A percentile compares a stretch with the other conserved stretches of the same genome.
phyloP scores from a whole-genome alignment of 2,797 vertebrate genomes.

The Schizopygopsis pylzovi region DNA sequence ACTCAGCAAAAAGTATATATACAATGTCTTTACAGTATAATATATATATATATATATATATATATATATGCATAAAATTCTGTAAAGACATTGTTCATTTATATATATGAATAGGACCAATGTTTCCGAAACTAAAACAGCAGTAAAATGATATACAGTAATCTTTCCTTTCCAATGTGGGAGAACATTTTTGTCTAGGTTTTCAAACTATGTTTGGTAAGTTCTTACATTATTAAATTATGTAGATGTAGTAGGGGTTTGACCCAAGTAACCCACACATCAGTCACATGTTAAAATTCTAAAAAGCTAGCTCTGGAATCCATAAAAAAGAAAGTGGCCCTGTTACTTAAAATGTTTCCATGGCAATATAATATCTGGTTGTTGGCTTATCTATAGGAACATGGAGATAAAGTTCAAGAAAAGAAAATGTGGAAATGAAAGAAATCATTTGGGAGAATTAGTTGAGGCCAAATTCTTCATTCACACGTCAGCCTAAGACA shows the following conservation, averaged over 20 bases:
- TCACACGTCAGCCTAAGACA: constrained; percentile 43
- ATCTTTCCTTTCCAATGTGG: neutral
- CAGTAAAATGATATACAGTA: neutral
- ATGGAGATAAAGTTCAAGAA: constrained; percentile 16
- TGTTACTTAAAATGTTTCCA: constrained; percentile 17
- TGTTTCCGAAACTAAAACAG: neutral
- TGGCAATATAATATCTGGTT: neutral
- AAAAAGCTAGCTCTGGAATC: neutral
- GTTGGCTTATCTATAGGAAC: neutral
- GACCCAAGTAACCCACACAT: neutral
- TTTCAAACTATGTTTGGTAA: neutral
- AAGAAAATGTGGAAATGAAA: constrained; percentile 6
- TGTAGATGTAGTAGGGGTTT: neutral
- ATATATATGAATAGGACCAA: neutral
- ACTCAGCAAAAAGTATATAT: too few species aligned
- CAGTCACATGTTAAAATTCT: neutral
- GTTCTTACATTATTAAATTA: neutral
- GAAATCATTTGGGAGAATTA: constrained; percentile 19
- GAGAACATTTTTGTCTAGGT: neutral
- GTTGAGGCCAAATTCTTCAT: neutral
- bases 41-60: too few species aligned
- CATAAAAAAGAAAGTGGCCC: neutral
- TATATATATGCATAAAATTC: neutral
- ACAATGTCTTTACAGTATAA: too few species aligned
- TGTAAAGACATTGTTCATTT: too few species aligned